Evolutionary conservation across 2,888 invertebrate genomes (phyloP).

Genomic region (Parthenolecanium corni): DNA sequence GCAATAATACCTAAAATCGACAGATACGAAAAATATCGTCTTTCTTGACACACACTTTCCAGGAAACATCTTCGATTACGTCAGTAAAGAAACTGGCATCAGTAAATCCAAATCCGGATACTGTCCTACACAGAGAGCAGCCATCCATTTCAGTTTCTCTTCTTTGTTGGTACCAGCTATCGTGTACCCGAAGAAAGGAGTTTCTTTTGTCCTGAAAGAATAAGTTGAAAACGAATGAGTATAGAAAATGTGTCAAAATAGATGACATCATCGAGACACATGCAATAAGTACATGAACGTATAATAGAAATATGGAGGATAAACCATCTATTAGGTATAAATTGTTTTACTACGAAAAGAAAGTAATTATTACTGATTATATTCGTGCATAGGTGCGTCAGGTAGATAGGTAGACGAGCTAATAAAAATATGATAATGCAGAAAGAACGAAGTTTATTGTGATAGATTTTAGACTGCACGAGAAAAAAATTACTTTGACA

Average conservation of each 20-base stretch:
- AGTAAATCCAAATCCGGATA: constrained; percentile 41
- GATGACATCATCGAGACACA: not conserved
- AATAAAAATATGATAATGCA: too few species aligned
- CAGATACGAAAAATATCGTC: too few species aligned
- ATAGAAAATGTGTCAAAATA: not conserved
- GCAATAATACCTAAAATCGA: too few species aligned
- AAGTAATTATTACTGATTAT: too few species aligned
- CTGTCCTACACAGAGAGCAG: constrained; percentile 62
- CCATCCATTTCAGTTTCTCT: constrained; percentile 65
- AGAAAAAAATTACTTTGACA: too few species aligned
- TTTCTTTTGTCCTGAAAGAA: constrained; percentile 53
- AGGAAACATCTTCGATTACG: constrained; percentile 4
- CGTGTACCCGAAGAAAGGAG: constrained; percentile 69
- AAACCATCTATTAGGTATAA: not conserved
- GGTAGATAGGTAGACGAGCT: too few species aligned
- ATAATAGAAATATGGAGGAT: not conserved
- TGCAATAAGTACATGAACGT: not conserved
- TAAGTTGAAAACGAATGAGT: constrained; percentile 31
- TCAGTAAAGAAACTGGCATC: constrained; percentile 29
- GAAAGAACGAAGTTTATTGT: too few species aligned
- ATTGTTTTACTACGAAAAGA: not conserved
- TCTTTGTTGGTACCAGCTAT: constrained; percentile 64
- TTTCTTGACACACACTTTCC: not conserved
- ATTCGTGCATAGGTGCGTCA: too few species aligned
- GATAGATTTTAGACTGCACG: too few species aligned